Conservation (phyloP, 2,113 vertebrate genomes). For the Canis aureus region DNA sequence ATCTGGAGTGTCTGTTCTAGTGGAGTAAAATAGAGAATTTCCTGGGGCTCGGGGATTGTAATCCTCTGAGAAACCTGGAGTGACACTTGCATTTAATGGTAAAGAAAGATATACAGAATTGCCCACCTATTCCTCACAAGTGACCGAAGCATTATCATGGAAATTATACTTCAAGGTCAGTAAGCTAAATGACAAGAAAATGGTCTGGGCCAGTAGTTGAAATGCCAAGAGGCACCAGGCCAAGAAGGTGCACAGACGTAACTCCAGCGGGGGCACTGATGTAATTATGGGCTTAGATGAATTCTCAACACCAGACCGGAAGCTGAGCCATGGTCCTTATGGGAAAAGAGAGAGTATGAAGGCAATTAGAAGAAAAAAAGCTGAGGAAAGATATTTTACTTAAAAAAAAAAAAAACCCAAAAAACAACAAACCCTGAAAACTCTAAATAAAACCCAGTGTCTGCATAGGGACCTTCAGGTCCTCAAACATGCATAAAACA, state of each 20-base stretch:
- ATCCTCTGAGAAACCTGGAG: slow-evolving; percentile 37
- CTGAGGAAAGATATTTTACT: slow-evolving; percentile 57
- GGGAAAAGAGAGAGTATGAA: slow-evolving; percentile 60
- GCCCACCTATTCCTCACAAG: not conserved
- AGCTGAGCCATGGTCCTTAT: slow-evolving; percentile 48
- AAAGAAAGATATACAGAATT: not conserved
- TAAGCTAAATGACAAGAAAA: slow-evolving; percentile 36
- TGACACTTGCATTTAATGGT: not conserved
- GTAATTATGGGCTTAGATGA: slow-evolving; percentile 59
- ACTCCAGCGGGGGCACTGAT: slow-evolving; percentile 43
- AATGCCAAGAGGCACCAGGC: slow-evolving; percentile 45
- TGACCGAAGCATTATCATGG: not conserved
- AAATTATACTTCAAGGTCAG: not conserved
- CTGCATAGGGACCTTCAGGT: slow-evolving; percentile 28
- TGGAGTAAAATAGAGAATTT: slow-evolving; percentile 67
- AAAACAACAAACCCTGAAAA: not conserved
- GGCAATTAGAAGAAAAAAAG: slow-evolving; percentile 68
- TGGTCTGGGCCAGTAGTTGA: not conserved
- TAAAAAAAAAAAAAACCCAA: not conserved
- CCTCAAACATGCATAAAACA: slow-evolving; percentile 33
- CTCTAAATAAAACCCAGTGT: slow-evolving; percentile 48
- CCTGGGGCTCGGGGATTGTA: slow-evolving; percentile 39
- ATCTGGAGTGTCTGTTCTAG: slow-evolving; percentile 53
- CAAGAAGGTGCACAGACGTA: slow-evolving; percentile 51
- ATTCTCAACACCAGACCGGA: slow-evolving; percentile 53